phyloP scores from a whole-genome alignment of 1,140 invertebrate genomes.

The Drosophila ogumai region DNA sequence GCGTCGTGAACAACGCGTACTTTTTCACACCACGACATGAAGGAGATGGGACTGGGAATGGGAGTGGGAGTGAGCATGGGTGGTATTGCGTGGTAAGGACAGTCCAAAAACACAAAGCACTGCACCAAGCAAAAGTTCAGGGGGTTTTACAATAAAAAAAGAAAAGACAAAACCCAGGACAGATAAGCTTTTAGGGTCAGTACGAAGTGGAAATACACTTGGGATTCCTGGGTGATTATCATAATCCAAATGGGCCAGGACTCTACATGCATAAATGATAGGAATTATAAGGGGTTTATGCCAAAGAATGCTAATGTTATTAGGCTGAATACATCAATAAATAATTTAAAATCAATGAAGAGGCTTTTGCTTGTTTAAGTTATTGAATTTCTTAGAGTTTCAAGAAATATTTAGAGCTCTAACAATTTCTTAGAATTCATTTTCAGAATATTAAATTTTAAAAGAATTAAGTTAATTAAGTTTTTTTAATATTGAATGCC shows the following conservation, averaged over 20 bases:
- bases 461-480: no score
- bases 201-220: constrained; percentile 40
- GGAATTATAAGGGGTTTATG: neutral
- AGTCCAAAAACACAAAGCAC: constrained; percentile 61
- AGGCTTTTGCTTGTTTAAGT: neutral
- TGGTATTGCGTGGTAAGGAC: constrained; percentile 35
- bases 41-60: neutral
- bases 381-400: neutral
- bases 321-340: constrained; percentile 8
- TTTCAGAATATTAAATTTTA: no score
- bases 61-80: neutral
- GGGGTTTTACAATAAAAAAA: constrained; percentile 63
- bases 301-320: neutral
- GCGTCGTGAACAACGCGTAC: constrained; percentile 59
- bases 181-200: constrained; percentile 27
- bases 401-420: neutral
- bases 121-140: constrained; percentile 74
- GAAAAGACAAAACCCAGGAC: constrained; percentile 13
- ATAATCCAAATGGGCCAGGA: constrained; percentile 11
- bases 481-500: no score
- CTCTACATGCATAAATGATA: constrained; percentile 11
- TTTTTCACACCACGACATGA: constrained; percentile 63
- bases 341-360: neutral
- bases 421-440: no score
- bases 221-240: constrained; percentile 16